These are phyloP conservation scores for Anoura caudifer DNA, from an alignment of 2,113 vertebrate genomes.

Conservation along the genomic window DNA sequence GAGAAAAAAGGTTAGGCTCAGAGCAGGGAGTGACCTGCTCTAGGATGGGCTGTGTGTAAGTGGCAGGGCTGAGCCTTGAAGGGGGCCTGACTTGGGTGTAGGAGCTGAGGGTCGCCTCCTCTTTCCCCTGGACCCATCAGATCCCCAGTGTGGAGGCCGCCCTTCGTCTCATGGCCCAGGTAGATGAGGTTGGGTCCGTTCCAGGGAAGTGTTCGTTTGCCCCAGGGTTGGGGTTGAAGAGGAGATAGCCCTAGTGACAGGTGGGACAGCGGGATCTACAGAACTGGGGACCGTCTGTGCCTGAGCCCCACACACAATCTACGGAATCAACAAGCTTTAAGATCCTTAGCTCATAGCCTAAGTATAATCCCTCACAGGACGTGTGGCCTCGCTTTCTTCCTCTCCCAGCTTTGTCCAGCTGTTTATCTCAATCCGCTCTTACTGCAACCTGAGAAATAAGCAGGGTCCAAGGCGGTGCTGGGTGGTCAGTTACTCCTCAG, in stretches of 20 bases:
- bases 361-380: conserved; percentile 15
- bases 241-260: not conserved
- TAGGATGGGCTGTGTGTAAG: not conserved
- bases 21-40: not conserved
- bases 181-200: not conserved
- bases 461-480: fast-evolving
- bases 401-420: not conserved
- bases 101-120: fast-evolving
- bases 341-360: not conserved
- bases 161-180: not conserved
- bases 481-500: fast-evolving
- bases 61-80: not conserved
- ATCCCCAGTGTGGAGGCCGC: fast-evolving
- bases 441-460: fast-evolving
- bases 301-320: fast-evolving
- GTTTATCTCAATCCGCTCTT: not conserved
- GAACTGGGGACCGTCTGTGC: not conserved
- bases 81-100: not conserved
- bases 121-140: no score
- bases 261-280: not conserved
- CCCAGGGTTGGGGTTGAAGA: not conserved
- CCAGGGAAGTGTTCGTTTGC: not conserved
- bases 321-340: not conserved
- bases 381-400: not conserved
- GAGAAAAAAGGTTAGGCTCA: not conserved